Conservation (phyloP, 2,797 vertebrate genomes). For the Leptoclinus maculatus region DNA sequence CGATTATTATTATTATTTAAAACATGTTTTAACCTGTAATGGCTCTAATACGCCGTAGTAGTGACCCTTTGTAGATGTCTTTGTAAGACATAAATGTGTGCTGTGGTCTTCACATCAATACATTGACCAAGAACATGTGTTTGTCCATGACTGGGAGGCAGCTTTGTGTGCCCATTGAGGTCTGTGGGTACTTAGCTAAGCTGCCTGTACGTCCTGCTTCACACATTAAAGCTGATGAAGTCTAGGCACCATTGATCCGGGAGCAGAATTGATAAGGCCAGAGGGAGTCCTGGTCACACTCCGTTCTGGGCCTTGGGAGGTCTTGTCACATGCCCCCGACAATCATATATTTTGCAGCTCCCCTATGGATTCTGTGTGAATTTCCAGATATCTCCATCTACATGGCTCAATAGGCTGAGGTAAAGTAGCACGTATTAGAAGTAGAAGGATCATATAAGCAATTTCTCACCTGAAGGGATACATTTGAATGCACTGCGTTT, state of each 20-base stretch:
- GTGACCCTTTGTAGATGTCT: neutral
- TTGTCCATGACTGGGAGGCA: conserved; percentile 45
- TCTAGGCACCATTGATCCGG: conserved; percentile 75
- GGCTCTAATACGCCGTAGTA: neutral
- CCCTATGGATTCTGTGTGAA: conserved; percentile 49
- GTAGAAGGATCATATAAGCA: conserved; percentile 13
- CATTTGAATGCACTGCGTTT: conserved; percentile 8
- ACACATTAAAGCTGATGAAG: conserved; percentile 74
- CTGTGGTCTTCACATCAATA: conserved; percentile 28
- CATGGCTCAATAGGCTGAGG: conserved; percentile 40
- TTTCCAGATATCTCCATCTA: conserved; percentile 53
- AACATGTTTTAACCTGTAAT: neutral
- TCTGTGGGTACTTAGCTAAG: conserved; percentile 67
- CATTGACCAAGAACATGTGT: conserved; percentile 47
- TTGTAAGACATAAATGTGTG: neutral
- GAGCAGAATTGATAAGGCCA: conserved; percentile 74
- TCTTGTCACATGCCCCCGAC: conserved; percentile 61
- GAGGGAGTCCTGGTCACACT: conserved; percentile 73
- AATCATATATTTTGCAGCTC: conserved; percentile 48
- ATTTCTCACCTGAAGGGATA: conserved; percentile 33
- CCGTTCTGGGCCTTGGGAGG: conserved; percentile 60
- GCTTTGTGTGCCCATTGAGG: conserved; percentile 51
- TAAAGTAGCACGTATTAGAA: conserved; percentile 20
- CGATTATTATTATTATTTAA: neutral
- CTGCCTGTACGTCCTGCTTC: conserved; percentile 60